These are phyloP conservation scores for Lacerta bilineata DNA, from an alignment of 2,797 vertebrate species.

Conservation along the genomic window DNA sequence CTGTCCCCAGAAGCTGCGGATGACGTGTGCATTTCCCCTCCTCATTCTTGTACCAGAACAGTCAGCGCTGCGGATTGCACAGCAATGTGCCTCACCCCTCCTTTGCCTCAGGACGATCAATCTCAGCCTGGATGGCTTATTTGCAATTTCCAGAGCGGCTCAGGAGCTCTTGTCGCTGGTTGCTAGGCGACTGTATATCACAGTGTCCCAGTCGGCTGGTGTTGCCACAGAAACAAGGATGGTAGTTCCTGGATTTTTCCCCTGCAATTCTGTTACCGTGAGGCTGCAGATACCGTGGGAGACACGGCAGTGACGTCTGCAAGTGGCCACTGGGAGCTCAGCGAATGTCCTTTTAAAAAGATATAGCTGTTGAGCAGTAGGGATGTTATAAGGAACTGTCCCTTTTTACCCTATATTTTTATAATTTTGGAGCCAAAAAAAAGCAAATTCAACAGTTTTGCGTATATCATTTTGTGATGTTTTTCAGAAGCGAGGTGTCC, in stretches of 20 bases:
- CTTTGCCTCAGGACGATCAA: slow-evolving; percentile 13
- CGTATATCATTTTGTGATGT: not conserved
- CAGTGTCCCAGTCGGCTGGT: slow-evolving; percentile 62
- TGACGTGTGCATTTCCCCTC: slow-evolving; percentile 50
- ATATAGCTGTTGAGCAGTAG: not conserved
- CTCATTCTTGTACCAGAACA: slow-evolving; percentile 28
- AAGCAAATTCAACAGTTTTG: not conserved
- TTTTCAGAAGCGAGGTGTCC: not conserved
- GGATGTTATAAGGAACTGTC: not conserved
- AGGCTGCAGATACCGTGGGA: slow-evolving; percentile 47
- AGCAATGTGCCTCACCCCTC: not conserved
- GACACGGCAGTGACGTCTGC: slow-evolving; percentile 68
- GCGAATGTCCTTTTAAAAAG: slow-evolving; percentile 38
- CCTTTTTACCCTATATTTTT: not conserved
- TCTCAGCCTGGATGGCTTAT: slow-evolving; percentile 39
- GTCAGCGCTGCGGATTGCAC: slow-evolving; percentile 15
- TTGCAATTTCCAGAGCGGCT: slow-evolving; percentile 43
- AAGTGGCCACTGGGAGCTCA: slow-evolving; percentile 21
- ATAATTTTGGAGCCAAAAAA: not conserved
- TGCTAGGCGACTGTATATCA: slow-evolving; percentile 71
- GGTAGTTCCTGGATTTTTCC: slow-evolving; percentile 62
- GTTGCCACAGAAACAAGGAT: slow-evolving; percentile 75
- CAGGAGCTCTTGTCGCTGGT: slow-evolving; percentile 51
- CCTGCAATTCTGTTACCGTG: slow-evolving; percentile 38
- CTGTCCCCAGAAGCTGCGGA: not conserved